phyloP scores from a whole-genome alignment of 37 sponge, comb jelly and placozoan species.

The Chondrilla cf. caribensis region DNA sequence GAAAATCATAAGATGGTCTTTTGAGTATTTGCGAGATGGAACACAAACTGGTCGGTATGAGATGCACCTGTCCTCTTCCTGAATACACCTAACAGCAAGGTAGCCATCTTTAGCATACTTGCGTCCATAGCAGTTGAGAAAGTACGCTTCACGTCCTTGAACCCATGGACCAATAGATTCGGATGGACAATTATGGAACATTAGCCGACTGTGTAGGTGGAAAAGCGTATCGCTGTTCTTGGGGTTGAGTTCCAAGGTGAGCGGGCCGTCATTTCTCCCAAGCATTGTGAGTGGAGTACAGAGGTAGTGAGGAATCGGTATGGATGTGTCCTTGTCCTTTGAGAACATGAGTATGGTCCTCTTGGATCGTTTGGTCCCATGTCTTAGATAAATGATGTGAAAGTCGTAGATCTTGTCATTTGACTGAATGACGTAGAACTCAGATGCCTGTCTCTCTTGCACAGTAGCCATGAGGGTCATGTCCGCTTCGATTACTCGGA shows the following conservation, averaged over 20 bases:
- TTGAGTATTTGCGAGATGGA: neutral
- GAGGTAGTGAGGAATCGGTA: conserved; percentile 20
- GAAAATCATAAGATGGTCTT: neutral
- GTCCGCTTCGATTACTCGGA: neutral
- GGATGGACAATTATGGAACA: neutral
- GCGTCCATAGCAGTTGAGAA: conserved; percentile 33
- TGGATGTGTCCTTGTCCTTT: neutral
- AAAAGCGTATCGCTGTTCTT: neutral
- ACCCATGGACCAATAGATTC: neutral
- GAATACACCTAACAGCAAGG: conserved; percentile 9
- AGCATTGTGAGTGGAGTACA: conserved; percentile 14
- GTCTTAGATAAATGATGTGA: conserved; percentile 11
- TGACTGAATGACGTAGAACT: conserved; percentile 32
- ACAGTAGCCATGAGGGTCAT: conserved; percentile 23
- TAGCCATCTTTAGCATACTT: conserved; percentile 31
- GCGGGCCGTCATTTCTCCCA: conserved; percentile 33
- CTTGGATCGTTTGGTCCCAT: neutral
- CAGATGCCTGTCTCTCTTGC: conserved; percentile 17
- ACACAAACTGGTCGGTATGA: neutral
- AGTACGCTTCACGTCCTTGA: conserved; percentile 22
- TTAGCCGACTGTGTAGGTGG: conserved; percentile 8
- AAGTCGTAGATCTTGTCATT: conserved; percentile 50
- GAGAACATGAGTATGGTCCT: neutral
- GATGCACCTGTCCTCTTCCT: neutral
- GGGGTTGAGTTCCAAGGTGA: neutral